Evolutionary conservation across 2,113 vertebrate species (phyloP).

Genomic region (Hydrolagus affinis): DNA sequence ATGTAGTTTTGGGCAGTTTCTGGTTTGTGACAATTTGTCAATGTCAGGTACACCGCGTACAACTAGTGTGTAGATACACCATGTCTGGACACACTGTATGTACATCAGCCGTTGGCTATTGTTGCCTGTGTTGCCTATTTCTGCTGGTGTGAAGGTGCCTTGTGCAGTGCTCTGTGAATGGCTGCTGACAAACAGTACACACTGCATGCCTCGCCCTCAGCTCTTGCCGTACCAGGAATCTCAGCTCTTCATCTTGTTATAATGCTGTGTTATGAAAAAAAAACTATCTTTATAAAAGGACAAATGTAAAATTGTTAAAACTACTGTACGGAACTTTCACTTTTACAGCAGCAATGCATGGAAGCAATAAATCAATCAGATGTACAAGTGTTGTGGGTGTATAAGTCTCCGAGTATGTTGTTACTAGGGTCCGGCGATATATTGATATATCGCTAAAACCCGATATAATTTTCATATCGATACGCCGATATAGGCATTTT

Average conservation of each 20-base stretch:
- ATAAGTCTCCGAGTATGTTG: not conserved
- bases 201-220: not conserved
- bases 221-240: not conserved
- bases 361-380: constrained; percentile 15
- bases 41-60: no score
- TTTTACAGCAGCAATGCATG: constrained; percentile 15
- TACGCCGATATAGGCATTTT: no score
- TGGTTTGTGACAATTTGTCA: no score
- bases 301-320: constrained; percentile 16
- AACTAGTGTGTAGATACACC: no score
- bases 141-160: not conserved
- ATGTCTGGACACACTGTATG: no score
- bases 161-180: not conserved
- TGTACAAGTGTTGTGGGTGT: not conserved
- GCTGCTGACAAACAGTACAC: no score
- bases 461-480: no score
- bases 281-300: constrained; percentile 11
- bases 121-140: not conserved
- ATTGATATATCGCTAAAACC: no score
- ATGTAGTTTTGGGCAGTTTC: no score
- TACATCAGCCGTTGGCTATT: no score
- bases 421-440: no score
- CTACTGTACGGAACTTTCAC: constrained; percentile 10
- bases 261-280: not conserved
- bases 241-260: not conserved